Conservation (phyloP, 1,140 invertebrate species). For the Bombus affinis region DNA sequence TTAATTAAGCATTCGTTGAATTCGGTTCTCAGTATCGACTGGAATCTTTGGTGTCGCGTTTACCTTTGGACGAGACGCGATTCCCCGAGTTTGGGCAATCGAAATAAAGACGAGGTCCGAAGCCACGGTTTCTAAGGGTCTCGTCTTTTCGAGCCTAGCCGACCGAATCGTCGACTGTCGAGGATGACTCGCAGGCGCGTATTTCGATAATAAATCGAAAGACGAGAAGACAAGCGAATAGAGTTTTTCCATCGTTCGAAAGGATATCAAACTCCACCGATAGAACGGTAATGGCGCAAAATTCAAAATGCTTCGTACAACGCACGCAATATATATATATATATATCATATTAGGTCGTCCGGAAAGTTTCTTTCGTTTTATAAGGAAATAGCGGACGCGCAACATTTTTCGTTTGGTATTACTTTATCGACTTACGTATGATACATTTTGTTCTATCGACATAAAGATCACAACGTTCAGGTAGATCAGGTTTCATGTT, state of each 20-base stretch:
- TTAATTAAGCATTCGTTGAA: conserved; percentile 58
- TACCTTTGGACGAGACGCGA: background rate
- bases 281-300: too few relatives aligned
- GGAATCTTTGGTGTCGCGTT: background rate
- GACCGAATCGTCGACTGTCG: background rate
- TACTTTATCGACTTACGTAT: too few relatives aligned
- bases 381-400: too few relatives aligned
- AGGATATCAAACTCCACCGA: background rate
- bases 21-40: background rate
- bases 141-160: background rate
- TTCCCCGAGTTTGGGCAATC: conserved; percentile 5
- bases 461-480: too few relatives aligned
- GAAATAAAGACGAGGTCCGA: conserved; percentile 14
- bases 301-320: too few relatives aligned
- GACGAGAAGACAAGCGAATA: background rate
- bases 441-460: too few relatives aligned
- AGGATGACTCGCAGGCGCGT: background rate
- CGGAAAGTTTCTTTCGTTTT: too few relatives aligned
- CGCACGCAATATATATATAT: too few relatives aligned
- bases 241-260: background rate
- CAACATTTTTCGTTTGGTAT: too few relatives aligned
- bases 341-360: too few relatives aligned
- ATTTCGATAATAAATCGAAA: conserved; percentile 4
- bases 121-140: background rate
- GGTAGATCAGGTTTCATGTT: too few relatives aligned